phyloP scores from a whole-genome alignment of 1,140 invertebrate genomes.

The Akabosia matsudoensis region DNA sequence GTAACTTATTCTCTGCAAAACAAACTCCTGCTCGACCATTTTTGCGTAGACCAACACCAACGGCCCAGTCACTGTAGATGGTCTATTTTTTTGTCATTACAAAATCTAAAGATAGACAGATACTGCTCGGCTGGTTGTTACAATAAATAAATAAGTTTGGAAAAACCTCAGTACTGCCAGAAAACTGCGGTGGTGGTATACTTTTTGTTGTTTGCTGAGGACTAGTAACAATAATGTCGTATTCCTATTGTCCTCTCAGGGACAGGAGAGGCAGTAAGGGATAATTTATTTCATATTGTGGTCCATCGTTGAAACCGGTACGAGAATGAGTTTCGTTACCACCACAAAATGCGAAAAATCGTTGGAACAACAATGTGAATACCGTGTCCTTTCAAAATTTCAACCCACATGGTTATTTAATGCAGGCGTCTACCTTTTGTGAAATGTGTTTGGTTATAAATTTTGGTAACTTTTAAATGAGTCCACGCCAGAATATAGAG shows the following conservation, averaged over 20 bases:
- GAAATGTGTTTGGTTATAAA: background rate
- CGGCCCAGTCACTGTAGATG: too few species aligned
- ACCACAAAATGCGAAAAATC: background rate
- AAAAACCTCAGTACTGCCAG: background rate
- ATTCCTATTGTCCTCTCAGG: background rate
- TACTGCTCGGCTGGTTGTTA: background rate
- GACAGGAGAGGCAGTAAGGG: slow-evolving; percentile 8
- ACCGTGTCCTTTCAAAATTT: too few species aligned
- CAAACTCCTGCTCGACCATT: too few species aligned
- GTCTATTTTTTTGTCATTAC: too few species aligned
- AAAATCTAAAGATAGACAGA: too few species aligned
- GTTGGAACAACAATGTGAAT: background rate
- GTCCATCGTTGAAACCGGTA: background rate
- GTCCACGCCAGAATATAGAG: background rate
- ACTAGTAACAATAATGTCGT: background rate
- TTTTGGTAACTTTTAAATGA: too few species aligned
- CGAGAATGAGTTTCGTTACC: slow-evolving; percentile 6
- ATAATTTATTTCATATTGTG: slow-evolving; percentile 19
- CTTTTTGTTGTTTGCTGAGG: background rate
- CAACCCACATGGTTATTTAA: too few species aligned
- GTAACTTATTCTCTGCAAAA: too few species aligned
- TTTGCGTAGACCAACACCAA: too few species aligned
- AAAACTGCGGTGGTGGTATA: background rate
- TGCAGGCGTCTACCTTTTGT: background rate
- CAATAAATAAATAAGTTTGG: background rate